A percentile compares a stretch with the other conserved stretches of the same genome.
These are phyloP conservation scores for Caenorhabditis briggsae DNA, from an alignment of 1,140 invertebrate genomes.

Conservation along the genomic window DNA sequence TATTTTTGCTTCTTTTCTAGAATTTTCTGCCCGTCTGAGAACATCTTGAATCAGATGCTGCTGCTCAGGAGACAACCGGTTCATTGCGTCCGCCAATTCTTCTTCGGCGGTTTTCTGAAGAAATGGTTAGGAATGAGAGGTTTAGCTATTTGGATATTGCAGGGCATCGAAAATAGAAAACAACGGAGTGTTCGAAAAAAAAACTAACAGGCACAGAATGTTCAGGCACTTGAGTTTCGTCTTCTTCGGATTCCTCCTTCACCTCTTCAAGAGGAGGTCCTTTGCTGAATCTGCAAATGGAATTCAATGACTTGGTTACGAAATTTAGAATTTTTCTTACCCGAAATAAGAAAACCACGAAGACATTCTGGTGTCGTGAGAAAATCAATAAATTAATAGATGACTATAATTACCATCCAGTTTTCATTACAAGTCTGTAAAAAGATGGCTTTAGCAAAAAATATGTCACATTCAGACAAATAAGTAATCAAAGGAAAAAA, in stretches of 20 bases:
- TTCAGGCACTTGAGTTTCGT: constrained; percentile 31
- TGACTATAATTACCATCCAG: constrained; percentile 44
- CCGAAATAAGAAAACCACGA: constrained; percentile 39
- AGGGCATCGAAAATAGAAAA: background rate
- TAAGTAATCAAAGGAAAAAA: background rate
- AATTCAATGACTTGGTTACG: too few species aligned
- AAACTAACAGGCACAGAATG: constrained; percentile 28
- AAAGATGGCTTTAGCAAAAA: background rate
- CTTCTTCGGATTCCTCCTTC: constrained; percentile 34
- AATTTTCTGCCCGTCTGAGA: constrained; percentile 8
- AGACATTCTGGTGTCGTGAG: constrained; percentile 15
- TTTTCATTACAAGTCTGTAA: constrained; percentile 50
- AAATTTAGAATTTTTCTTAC: background rate
- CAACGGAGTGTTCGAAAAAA: background rate
- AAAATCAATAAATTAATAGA: constrained; percentile 40
- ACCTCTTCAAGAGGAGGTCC: constrained; percentile 43
- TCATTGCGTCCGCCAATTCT: constrained; percentile 36
- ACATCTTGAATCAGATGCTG: constrained; percentile 48
- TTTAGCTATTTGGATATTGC: too few species aligned
- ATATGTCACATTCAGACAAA: constrained; percentile 11
- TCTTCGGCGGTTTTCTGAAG: constrained; percentile 41
- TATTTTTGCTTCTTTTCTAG: constrained; percentile 44
- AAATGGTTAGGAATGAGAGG: background rate
- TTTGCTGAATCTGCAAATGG: constrained; percentile 39
- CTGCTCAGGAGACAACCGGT: constrained; percentile 25